phyloP scores from a whole-genome alignment of 2,888 invertebrate species.

The Noctua janthe region DNA sequence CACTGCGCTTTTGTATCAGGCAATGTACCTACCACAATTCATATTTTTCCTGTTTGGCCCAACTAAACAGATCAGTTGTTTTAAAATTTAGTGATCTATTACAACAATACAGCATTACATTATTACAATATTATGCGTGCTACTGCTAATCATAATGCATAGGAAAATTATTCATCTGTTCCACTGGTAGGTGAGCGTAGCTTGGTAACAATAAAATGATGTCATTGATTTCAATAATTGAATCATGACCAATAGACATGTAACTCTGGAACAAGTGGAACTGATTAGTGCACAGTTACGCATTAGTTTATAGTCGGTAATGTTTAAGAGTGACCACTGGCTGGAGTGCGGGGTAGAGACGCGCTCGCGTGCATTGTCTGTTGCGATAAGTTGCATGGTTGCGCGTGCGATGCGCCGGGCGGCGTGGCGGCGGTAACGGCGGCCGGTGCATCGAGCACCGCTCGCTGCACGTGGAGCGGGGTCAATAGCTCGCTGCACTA shows the following conservation, averaged over 20 bases:
- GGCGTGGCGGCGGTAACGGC: slow-evolving; percentile 47
- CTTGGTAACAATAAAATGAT: slow-evolving; percentile 57
- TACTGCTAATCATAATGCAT: slow-evolving; percentile 27
- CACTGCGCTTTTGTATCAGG: slow-evolving; percentile 23
- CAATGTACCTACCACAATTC: slow-evolving; percentile 13
- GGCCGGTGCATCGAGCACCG: slow-evolving; percentile 68
- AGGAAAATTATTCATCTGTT: slow-evolving; percentile 44
- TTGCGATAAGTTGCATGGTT: slow-evolving; percentile 61
- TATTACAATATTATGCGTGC: slow-evolving; percentile 13
- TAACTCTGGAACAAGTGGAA: slow-evolving; percentile 34
- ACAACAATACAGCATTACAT: slow-evolving; percentile 11
- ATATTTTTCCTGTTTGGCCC: slow-evolving; percentile 49
- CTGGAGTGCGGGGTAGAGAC: not conserved
- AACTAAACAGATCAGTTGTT: slow-evolving; percentile 29
- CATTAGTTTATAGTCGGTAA: slow-evolving; percentile 14
- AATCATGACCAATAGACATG: slow-evolving; percentile 50
- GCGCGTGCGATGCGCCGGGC: slow-evolving; percentile 51
- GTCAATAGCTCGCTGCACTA: slow-evolving; percentile 83
- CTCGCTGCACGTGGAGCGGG: slow-evolving; percentile 80
- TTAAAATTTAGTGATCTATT: slow-evolving; percentile 34
- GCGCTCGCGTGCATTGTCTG: slow-evolving; percentile 33
- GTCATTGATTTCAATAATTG: slow-evolving; percentile 59
- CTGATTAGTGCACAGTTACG: slow-evolving; percentile 49
- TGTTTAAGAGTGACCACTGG: slow-evolving; percentile 33
- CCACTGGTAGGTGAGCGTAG: slow-evolving; percentile 22